These are phyloP conservation scores for Morinoia aosen DNA, from an alignment of 2,888 invertebrate genomes.

Conservation along the genomic window DNA sequence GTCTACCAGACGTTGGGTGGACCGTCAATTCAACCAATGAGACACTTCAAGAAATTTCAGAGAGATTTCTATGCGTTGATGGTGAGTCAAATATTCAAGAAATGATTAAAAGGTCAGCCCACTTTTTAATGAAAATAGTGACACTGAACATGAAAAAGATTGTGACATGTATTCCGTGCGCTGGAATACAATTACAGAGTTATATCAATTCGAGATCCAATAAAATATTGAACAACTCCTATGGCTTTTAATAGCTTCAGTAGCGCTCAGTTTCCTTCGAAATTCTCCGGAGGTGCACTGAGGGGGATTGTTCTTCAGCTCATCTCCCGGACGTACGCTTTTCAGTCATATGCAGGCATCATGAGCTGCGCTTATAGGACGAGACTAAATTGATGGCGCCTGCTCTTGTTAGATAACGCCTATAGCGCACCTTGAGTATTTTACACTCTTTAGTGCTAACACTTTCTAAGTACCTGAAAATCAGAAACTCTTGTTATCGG, in stretches of 20 bases:
- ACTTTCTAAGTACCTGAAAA: too few species aligned
- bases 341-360: too few species aligned
- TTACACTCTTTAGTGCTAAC: too few species aligned
- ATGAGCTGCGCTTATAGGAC: too few species aligned
- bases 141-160: neutral
- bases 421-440: too few species aligned
- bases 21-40: slow-evolving; percentile 31
- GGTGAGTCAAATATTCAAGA: neutral
- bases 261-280: too few species aligned
- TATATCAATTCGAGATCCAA: neutral
- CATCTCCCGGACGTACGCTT: too few species aligned
- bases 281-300: too few species aligned
- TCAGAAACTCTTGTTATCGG: too few species aligned
- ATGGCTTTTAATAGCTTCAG: neutral
- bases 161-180: neutral
- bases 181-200: neutral
- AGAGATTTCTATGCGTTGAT: slow-evolving; percentile 1
- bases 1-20: neutral
- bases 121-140: neutral
- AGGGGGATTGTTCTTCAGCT: too few species aligned
- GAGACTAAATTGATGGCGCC: too few species aligned
- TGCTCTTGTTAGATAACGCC: too few species aligned
- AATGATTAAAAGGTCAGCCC: neutral
- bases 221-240: neutral
- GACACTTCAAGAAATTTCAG: slow-evolving; percentile 12